These are phyloP conservation scores for Macrochelys suwanniensis DNA, from an alignment of 2,797 vertebrate species.

Conservation along the genomic window DNA sequence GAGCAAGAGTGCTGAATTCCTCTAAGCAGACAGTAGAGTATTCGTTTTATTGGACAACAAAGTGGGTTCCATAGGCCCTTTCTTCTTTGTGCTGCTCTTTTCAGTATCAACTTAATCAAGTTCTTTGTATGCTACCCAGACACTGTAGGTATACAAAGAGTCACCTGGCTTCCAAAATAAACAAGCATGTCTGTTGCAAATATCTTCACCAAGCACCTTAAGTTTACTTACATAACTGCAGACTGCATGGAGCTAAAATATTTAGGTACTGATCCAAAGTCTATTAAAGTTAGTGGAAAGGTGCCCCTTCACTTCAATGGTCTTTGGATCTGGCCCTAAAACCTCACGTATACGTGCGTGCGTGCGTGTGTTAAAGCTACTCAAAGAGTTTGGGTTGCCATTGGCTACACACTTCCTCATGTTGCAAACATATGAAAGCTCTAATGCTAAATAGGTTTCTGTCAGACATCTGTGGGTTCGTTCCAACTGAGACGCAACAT, in stretches of 20 bases:
- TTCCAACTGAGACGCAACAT: not conserved
- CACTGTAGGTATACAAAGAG: not conserved
- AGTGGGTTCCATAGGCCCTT: not conserved
- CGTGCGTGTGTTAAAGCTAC: not conserved
- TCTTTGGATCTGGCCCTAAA: not conserved
- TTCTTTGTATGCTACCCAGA: not conserved
- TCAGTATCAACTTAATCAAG: not conserved
- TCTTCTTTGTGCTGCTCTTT: not conserved
- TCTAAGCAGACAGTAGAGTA: not conserved
- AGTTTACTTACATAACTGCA: not conserved
- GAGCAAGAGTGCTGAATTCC: not conserved
- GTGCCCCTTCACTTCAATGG: not conserved
- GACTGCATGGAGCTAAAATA: not conserved
- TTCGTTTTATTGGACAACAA: not conserved
- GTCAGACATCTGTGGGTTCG: not conserved
- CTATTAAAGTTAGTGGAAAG: not conserved
- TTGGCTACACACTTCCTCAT: not conserved
- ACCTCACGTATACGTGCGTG: not conserved
- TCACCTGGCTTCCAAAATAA: not conserved
- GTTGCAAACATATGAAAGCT: rapidly evolving
- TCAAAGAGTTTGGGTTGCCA: not conserved
- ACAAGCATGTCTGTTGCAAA: not conserved
- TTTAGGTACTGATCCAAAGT: not conserved
- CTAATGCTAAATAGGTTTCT: not conserved
- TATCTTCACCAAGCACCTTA: not conserved